Evolutionary conservation across 2,888 invertebrate species (phyloP).

Genomic region (Idaea dimidiata): DNA sequence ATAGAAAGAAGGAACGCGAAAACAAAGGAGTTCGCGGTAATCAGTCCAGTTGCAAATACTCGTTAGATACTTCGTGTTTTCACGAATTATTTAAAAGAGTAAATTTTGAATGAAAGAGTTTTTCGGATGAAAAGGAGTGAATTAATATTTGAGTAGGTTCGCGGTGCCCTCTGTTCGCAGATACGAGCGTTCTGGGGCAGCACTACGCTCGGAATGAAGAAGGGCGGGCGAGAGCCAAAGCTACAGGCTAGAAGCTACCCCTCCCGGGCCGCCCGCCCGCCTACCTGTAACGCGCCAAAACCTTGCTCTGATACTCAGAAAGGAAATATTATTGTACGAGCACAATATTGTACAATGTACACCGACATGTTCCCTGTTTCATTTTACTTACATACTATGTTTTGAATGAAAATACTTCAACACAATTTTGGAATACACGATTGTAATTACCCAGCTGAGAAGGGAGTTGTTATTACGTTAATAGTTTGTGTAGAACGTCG

Average conservation of each 20-base stretch:
- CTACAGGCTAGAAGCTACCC: slow-evolving; percentile 25
- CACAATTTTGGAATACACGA: background rate
- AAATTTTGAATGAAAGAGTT: slow-evolving; percentile 6
- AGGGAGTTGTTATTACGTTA: background rate
- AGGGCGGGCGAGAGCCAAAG: slow-evolving; percentile 42
- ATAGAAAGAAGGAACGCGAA: background rate
- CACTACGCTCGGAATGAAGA: slow-evolving; percentile 38
- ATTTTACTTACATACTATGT: too few relatives aligned
- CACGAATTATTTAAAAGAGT: background rate
- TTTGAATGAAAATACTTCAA: background rate
- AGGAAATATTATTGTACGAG: background rate
- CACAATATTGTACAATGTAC: background rate
- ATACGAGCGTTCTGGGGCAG: slow-evolving; percentile 25
- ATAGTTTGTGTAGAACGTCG: background rate
- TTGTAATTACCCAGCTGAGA: background rate
- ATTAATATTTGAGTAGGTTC: slow-evolving; percentile 31
- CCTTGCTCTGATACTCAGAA: slow-evolving; percentile 12
- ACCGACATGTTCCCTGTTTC: background rate
- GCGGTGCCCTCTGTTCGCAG: slow-evolving; percentile 19
- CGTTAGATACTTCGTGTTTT: background rate
- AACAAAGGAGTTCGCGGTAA: background rate
- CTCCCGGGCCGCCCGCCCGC: slow-evolving; percentile 59
- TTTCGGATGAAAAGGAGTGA: background rate
- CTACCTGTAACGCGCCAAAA: slow-evolving; percentile 28
- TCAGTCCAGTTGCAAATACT: background rate